phyloP scores from a whole-genome alignment of 2,888 invertebrate species.

The Diogma glabrata region DNA sequence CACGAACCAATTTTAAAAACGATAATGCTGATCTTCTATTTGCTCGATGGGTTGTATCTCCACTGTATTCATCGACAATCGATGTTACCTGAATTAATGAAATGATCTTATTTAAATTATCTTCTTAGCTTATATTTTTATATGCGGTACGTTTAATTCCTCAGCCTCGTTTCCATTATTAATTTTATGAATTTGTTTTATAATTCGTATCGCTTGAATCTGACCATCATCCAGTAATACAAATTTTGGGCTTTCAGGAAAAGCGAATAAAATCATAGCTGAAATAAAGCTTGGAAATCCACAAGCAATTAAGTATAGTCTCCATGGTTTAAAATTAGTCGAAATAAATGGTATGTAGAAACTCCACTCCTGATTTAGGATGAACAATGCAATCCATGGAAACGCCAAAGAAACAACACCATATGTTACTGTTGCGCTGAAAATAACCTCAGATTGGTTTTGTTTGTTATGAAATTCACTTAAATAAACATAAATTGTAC shows the following conservation, averaged over 20 bases:
- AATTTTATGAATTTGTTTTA: no score
- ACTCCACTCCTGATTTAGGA: slow-evolving; percentile 29
- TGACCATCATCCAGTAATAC: slow-evolving; percentile 24
- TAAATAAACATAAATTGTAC: slow-evolving; percentile 40
- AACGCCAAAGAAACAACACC: slow-evolving; percentile 29
- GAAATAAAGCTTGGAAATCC: slow-evolving; percentile 29
- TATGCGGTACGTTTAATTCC: no score
- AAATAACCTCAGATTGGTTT: slow-evolving; percentile 36
- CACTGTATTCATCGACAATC: no score
- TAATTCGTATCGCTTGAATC: slow-evolving; percentile 24
- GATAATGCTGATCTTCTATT: no score
- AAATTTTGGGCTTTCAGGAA: slow-evolving; percentile 34
- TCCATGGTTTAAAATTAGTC: slow-evolving; percentile 30
- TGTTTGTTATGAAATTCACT: slow-evolving; percentile 41
- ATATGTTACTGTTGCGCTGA: slow-evolving; percentile 30
- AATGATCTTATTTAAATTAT: not conserved
- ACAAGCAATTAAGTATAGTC: slow-evolving; percentile 29
- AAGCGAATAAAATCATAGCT: slow-evolving; percentile 24
- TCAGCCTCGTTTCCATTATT: no score
- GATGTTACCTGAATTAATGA: not conserved
- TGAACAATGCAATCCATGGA: slow-evolving; percentile 30
- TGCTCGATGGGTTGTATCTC: no score
- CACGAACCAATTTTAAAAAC: no score
- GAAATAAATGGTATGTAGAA: slow-evolving; percentile 25
- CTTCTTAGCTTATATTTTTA: no score